Percentiles rank a stretch among this genome's conserved stretches.
Conservation (phyloP, 2,888 invertebrate genomes). For the Seira ritae region DNA sequence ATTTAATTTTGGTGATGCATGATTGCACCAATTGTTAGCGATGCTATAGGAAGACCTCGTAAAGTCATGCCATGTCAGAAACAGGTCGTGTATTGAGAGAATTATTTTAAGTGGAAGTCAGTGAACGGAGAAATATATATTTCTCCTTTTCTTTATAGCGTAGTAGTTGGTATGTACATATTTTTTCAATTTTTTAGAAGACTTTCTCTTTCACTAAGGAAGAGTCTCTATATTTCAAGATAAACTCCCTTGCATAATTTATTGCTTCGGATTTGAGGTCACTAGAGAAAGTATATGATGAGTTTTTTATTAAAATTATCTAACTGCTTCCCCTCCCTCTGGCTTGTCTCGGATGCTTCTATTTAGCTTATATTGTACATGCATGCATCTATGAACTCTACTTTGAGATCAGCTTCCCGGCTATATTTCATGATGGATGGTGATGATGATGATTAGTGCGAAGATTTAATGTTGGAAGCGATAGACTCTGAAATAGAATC, state of each 20-base stretch:
- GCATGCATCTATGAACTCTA: too few relatives aligned
- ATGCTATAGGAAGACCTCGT: background rate
- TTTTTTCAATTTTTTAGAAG: too few relatives aligned
- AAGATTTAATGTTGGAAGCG: slow-evolving; percentile 38
- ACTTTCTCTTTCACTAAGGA: too few relatives aligned
- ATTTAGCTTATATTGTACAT: too few relatives aligned
- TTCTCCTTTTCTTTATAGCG: too few relatives aligned
- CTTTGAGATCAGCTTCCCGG: too few relatives aligned
- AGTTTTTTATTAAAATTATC: background rate
- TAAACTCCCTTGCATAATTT: background rate
- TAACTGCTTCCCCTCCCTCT: background rate
- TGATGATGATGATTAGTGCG: slow-evolving; percentile 29
- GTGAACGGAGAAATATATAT: too few relatives aligned
- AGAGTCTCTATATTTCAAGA: background rate
- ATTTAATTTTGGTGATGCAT: too few relatives aligned
- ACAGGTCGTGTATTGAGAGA: too few relatives aligned
- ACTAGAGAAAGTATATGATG: background rate
- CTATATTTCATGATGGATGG: slow-evolving; percentile 50
- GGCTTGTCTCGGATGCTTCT: background rate
- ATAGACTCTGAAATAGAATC: slow-evolving; percentile 44
- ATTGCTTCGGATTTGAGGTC: background rate
- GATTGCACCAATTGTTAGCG: background rate
- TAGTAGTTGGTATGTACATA: too few relatives aligned
- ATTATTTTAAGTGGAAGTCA: too few relatives aligned
- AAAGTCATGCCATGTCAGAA: background rate